These are phyloP conservation scores for Enteromius radiatus DNA, from an alignment of 2,797 vertebrate species.

Conservation along the genomic window DNA sequence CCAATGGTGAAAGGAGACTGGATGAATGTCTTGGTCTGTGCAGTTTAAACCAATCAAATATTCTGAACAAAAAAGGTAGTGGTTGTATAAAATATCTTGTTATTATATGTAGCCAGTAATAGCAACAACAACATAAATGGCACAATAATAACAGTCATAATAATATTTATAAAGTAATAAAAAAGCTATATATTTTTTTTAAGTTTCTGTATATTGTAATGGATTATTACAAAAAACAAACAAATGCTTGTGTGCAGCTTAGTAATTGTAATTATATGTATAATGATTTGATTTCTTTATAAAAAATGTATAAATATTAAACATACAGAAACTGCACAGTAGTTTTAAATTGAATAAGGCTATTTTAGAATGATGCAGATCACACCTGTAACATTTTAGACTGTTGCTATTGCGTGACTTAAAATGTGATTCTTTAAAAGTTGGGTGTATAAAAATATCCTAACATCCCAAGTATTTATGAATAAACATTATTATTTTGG, in stretches of 20 bases:
- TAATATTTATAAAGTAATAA: background rate
- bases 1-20: too few species aligned
- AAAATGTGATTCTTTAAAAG: background rate
- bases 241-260: background rate
- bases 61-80: background rate
- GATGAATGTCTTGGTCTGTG: background rate
- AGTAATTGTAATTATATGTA: background rate
- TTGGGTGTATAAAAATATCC: background rate
- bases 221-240: background rate
- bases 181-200: background rate
- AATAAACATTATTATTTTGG: background rate
- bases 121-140: background rate
- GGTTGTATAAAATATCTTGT: background rate
- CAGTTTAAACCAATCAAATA: background rate
- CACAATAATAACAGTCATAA: background rate
- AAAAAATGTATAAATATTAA: background rate
- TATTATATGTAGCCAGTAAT: background rate
- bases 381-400: background rate
- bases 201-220: background rate
- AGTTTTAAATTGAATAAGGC: background rate
- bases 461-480: background rate
- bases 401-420: background rate
- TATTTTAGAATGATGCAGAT: background rate
- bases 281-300: background rate
- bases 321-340: background rate